Evolutionary conservation across 2,888 invertebrate genomes (phyloP), one percentile per base, ranked within the genome.

Genomic region (Minunthozetes semirufus): DNA sequence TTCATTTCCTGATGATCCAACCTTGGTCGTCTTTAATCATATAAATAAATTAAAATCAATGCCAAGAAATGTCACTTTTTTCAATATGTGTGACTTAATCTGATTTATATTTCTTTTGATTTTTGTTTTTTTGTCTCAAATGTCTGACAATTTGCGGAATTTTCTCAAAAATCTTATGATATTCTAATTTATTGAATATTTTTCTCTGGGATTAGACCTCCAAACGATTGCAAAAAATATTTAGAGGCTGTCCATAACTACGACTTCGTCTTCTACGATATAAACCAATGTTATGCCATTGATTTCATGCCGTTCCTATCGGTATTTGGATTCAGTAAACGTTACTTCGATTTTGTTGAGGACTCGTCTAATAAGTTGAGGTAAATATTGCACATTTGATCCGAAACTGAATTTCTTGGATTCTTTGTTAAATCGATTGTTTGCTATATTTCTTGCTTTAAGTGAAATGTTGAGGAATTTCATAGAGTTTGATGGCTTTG

Each of bases 261-360:
- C 81, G 93, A 93, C 80, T 89, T 90, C 79, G 92, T 94, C 72
- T 94, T 94, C 84, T 92, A 91, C 89, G 93, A 93, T 81, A 92
- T 94, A 78, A 94, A 93, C 82, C 91, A 92, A 80, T 92, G 92
- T 0, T 92, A 92, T 81, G 90, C 91, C 0, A 87, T 93, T 0
- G 94, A 94, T 80, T 93, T 93, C 80, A 81, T 94, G 27, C 93
- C 93, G 0, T 92, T 90, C 89, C 82, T 93, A 0, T 84, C 87
- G 6, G 27, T 48, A 11, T 50, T 73, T 0, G 91, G 91, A 0
- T 87, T 91, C 76, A 92, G 91, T 82, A 83, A 83, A 3, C 84
- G 85, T 2, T 89, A 91, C 80, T 87, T 91, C 84, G 85, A 87
- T 2, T 88, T 15, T 11, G 70, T 70, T 42, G 70, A 74, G 38